Base-by-base conservation (phyloP, 2,888 invertebrate species). In the Byasa hedistus region DNA sequence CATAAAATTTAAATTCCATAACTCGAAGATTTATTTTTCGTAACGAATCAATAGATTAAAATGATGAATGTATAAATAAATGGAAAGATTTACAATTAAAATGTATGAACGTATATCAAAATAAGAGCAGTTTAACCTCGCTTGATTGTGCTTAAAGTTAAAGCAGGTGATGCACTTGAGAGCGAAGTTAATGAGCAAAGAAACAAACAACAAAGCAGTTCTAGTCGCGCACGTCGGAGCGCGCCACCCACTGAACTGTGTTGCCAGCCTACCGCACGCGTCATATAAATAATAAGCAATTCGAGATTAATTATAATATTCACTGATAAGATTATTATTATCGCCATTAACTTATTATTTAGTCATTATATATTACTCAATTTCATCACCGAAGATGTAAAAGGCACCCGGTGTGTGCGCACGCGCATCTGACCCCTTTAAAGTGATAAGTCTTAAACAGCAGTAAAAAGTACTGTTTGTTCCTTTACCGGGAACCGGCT, bases 131-230 rank as follows among this genome's bases (percentile, higher is more conserved):
- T n/a, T 1, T 32, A 32, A 1, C 10, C 1, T 8, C 8, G 48
- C 48, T 19, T 19, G 17, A 24, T 10, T 15, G 36, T 21, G 23
- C 22, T 8, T 8, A 55, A 21, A 59, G 5, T 44, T 27, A 32
- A 17, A 59, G 27, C 59, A 60, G 65, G 60, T 60, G 65, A 65
- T 65, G 56, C 58, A 65, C 56, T 56, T 19, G 55, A 65, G 15
- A 58, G 55, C 27, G 44, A 27, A 59, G 22, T 55, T 56, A 65
- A 65, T 60, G 60, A 48, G 55, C 65, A 58, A 12, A 52, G 23
- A 64, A 51, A 23, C 36, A 12, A 32, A 22, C 22, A 21, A 64
- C 64, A 58, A 58, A 58, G 64, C n/a, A 23, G 57, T 64, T 52
- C 23, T 58, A 21, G 21, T 21, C 21, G 7, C 51, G 57, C 1